Conservation (phyloP, 2,888 invertebrate genomes). For the Drosophila kokeensis region DNA sequence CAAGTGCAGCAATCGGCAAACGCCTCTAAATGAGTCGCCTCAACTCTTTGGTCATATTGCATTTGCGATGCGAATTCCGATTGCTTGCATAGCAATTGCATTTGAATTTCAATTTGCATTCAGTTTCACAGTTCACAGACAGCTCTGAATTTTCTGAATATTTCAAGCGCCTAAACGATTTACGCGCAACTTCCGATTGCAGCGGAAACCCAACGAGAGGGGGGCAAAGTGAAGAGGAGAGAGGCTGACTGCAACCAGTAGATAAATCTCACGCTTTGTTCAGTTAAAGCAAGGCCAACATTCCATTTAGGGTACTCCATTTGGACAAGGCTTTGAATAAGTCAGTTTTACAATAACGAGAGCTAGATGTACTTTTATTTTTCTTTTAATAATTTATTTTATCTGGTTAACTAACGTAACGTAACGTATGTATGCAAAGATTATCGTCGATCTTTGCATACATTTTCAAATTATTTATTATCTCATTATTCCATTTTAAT, state of each 20-base stretch:
- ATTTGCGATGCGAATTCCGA: slow-evolving; percentile 19
- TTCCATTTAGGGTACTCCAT: slow-evolving; percentile 20
- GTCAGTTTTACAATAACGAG: not conserved
- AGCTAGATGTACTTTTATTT: not conserved
- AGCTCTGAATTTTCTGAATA: slow-evolving; percentile 30
- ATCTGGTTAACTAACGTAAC: not conserved
- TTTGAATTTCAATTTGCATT: slow-evolving; percentile 29
- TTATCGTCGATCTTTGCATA: no score
- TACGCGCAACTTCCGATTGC: slow-evolving; percentile 50
- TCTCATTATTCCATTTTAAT: not conserved
- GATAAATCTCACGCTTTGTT: slow-evolving; percentile 34
- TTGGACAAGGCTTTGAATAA: not conserved
- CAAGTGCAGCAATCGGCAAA: slow-evolving; percentile 27
- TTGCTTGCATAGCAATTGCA: slow-evolving; percentile 35
- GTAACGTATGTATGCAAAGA: no score
- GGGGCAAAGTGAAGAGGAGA: not conserved
- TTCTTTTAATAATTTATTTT: not conserved
- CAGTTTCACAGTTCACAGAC: slow-evolving; percentile 44
- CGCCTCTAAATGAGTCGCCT: slow-evolving; percentile 39
- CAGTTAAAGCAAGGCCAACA: slow-evolving; percentile 4
- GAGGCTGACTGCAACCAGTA: slow-evolving; percentile 4
- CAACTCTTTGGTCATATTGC: slow-evolving; percentile 10
- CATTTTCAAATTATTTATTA: not conserved
- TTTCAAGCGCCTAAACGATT: slow-evolving; percentile 34
- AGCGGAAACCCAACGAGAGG: slow-evolving; percentile 3